phyloP scores from a whole-genome alignment of 2,888 invertebrate species.

The Drosophila atroscutellata region DNA sequence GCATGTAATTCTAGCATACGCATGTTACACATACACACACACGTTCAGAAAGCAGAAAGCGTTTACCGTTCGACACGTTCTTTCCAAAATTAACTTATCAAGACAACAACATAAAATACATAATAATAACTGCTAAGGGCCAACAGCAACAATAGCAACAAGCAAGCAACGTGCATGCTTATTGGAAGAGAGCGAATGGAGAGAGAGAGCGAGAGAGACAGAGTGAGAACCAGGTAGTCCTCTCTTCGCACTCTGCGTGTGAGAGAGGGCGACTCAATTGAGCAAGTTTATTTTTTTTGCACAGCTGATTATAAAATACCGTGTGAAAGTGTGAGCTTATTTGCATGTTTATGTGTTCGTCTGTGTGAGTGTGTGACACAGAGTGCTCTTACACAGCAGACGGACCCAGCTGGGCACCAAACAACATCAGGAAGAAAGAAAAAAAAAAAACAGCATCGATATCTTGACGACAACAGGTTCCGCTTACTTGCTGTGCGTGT shows the following conservation, averaged over 20 bases:
- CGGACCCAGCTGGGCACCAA: constrained; percentile 8
- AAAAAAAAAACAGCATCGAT: background rate
- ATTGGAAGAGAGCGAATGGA: constrained; percentile 6
- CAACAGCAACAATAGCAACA: constrained; percentile 35
- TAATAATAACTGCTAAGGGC: constrained; percentile 48
- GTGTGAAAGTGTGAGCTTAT: background rate
- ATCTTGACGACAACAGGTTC: constrained; percentile 61
- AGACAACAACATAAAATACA: constrained; percentile 35
- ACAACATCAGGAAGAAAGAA: background rate
- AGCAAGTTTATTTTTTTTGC: constrained; percentile 35
- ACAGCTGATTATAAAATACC: constrained; percentile 48
- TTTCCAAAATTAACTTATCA: constrained; percentile 42
- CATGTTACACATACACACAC: constrained; percentile 35
- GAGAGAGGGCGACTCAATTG: constrained; percentile 11
- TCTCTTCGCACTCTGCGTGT: constrained; percentile 25
- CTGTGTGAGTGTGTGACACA: background rate
- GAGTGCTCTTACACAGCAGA: constrained; percentile 20
- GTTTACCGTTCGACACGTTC: constrained; percentile 67
- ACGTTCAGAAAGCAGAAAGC: constrained; percentile 36
- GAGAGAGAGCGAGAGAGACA: background rate
- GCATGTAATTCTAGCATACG: constrained; percentile 56
- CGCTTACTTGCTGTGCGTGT: constrained; percentile 29
- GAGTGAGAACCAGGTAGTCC: constrained; percentile 12
- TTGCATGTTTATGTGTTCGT: background rate
- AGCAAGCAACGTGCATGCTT: constrained; percentile 36